Evolutionary conservation across 2,888 invertebrate genomes (phyloP).

Genomic region (Amphipoea lucens): DNA sequence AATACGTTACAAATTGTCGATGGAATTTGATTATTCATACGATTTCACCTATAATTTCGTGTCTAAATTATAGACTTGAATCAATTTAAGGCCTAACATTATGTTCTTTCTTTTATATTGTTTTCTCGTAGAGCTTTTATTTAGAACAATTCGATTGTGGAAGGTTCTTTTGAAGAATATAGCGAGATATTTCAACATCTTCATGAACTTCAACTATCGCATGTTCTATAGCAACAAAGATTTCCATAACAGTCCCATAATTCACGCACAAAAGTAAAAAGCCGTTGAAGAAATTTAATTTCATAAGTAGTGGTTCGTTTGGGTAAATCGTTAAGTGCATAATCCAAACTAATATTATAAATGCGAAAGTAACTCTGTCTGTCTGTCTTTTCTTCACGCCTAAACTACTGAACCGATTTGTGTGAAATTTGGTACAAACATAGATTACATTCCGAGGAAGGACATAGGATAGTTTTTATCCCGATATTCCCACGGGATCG

Average conservation of each 20-base stretch:
- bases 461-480: too few species aligned
- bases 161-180: background rate
- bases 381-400: too few species aligned
- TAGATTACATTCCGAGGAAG: too few species aligned
- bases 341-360: too few species aligned
- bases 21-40: conserved; percentile 74
- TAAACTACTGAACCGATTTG: too few species aligned
- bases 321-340: conserved; percentile 20
- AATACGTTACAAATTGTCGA: conserved; percentile 78
- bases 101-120: conserved; percentile 44
- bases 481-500: too few species aligned
- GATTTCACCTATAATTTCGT: conserved; percentile 82
- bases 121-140: conserved; percentile 41
- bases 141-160: conserved; percentile 25
- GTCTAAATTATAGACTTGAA: conserved; percentile 76
- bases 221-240: background rate
- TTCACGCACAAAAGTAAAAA: conserved; percentile 7
- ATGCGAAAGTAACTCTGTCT: too few species aligned
- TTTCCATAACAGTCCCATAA: background rate
- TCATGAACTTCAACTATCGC: background rate
- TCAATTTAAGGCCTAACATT: conserved; percentile 67
- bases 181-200: background rate
- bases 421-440: too few species aligned
- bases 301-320: conserved; percentile 19
- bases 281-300: background rate